phyloP scores from a whole-genome alignment of 2,888 invertebrate genomes.

The Phortica magna region DNA sequence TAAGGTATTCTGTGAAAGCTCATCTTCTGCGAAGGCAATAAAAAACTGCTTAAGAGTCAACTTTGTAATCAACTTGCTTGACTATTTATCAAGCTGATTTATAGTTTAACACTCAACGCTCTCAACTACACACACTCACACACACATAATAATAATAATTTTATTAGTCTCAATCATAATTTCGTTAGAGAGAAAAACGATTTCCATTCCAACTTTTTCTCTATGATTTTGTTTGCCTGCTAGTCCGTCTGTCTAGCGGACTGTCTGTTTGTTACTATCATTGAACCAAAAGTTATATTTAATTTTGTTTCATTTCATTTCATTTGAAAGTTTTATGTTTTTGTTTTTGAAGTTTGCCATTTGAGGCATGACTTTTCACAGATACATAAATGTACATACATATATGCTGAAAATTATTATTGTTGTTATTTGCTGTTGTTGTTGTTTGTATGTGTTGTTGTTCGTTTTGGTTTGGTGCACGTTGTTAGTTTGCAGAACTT shows the following conservation, averaged over 20 bases:
- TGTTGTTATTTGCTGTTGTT: not conserved
- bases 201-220: not conserved
- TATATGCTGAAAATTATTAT: not conserved
- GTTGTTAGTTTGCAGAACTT: not conserved
- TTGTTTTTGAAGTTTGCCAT: constrained; percentile 31
- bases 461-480: not conserved
- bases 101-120: constrained; percentile 40
- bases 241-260: not conserved
- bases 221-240: not conserved
- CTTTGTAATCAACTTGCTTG: too few species aligned
- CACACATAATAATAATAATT: constrained; percentile 25
- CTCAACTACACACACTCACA: not conserved
- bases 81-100: not conserved
- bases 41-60: too few species aligned
- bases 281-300: not conserved
- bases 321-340: constrained; percentile 21
- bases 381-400: not conserved
- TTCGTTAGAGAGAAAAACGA: constrained; percentile 15
- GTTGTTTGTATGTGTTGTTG: too few species aligned
- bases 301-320: constrained; percentile 2
- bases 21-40: too few species aligned
- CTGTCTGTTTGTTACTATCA: too few species aligned
- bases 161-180: constrained; percentile 23
- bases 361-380: not conserved
- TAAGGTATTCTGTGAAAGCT: too few species aligned